Conservation (phyloP, 1,140 invertebrate species). For the Araneus ventricosus region DNA sequence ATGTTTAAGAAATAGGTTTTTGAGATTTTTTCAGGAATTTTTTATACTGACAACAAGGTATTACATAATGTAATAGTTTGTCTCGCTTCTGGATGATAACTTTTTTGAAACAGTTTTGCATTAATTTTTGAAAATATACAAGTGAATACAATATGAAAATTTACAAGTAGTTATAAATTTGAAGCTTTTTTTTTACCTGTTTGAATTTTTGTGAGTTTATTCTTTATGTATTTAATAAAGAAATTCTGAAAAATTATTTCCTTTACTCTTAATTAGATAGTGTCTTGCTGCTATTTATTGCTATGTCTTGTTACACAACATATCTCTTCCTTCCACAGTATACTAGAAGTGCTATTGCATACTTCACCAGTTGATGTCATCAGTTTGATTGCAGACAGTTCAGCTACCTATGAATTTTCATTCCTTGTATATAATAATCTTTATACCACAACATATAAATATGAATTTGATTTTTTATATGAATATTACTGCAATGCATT, state of each 20-base stretch:
- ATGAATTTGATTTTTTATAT: background rate
- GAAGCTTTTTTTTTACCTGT: no score
- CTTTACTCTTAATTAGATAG: slow-evolving; percentile 77
- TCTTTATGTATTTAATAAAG: no score
- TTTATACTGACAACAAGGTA: no score
- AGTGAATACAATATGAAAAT: no score
- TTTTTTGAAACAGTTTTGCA: no score
- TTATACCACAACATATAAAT: background rate
- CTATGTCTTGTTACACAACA: slow-evolving; percentile 79
- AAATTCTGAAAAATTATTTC: background rate
- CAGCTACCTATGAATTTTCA: background rate
- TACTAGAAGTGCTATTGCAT: slow-evolving; percentile 76
- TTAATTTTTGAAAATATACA: no score
- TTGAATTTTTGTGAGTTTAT: no score
- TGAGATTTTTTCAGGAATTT: no score
- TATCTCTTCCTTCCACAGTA: slow-evolving; percentile 79
- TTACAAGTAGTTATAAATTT: no score
- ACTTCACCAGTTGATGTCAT: slow-evolving; percentile 66
- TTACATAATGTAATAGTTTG: no score
- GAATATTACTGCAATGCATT: background rate
- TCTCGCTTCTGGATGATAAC: no score
- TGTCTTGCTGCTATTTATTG: slow-evolving; percentile 77
- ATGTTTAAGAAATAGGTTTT: no score
- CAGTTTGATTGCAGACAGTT: background rate
- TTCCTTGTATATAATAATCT: background rate